These are phyloP conservation scores for Eulacestoma nigropectus DNA, from an alignment of 2,113 vertebrate species.

Conservation along the genomic window DNA sequence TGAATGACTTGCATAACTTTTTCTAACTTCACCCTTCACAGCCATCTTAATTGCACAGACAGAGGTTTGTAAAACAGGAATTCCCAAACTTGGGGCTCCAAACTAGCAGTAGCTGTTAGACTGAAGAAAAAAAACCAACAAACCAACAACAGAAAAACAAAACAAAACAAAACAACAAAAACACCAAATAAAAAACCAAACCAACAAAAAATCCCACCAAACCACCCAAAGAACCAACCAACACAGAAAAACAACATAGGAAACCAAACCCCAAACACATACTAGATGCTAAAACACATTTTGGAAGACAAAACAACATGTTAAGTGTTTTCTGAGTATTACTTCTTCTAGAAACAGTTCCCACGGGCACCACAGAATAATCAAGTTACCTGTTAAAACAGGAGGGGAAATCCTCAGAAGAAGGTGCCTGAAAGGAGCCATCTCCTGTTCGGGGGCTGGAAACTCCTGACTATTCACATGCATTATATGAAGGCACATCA, in stretches of 20 bases:
- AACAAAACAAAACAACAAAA: neutral
- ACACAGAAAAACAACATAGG: neutral
- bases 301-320: neutral
- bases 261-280: neutral
- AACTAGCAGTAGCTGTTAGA: neutral
- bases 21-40: neutral
- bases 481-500: accelerated
- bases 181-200: neutral
- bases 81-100: neutral
- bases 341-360: neutral
- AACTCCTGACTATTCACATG: neutral
- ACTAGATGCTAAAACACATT: neutral
- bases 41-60: neutral
- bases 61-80: neutral
- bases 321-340: neutral
- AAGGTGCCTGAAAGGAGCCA: neutral
- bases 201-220: neutral
- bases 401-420: neutral
- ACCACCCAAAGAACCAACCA: neutral
- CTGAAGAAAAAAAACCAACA: too few relatives aligned
- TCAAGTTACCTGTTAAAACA: neutral
- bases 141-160: neutral
- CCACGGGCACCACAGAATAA: neutral
- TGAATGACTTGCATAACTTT: neutral
- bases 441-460: neutral